Evolutionary conservation across 92 coral and sea anemone species (phyloP), one percentile per base, ranked within the genome.

Genomic region (Umimayanthus kanabou): DNA sequence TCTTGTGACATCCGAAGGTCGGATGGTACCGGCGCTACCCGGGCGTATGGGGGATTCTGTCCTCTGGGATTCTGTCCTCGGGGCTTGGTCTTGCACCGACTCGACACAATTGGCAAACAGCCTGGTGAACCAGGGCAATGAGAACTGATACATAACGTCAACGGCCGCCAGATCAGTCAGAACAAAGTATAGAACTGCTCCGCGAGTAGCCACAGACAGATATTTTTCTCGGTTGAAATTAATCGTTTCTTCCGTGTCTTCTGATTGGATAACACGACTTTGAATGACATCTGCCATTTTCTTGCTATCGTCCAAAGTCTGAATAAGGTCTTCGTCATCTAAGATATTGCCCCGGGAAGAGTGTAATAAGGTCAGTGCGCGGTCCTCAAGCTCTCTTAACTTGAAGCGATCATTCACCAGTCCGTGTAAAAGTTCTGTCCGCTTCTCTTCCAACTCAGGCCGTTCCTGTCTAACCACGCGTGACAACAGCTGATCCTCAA

Each of bases 81-180:
- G 91, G 50, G 72, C 90, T 82, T 88, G 81, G 40, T 88, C 88
- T 29, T 88, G 93, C 11, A 93, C 90, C 16, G 98, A 92, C 65
- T 88, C 91, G 30, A 96, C 75, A 86, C 98, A 96, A 50, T 89
- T 92, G 49, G 95, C 95, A 83, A 96, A 96, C 15, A 95, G 93
- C 7, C 80, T 88, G 20, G 95, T 95, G 81, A 96, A 96, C 96
- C 98, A 96, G 2, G 95, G 95, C 28, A 96, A 87, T 0, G 99
- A 95, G 86, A 95, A 96, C 92, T 96, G 99, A 78, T 96, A 96
- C 99, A 96, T 96, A 25, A 96, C 93, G 78, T 96, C 98, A 14
- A 96, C 89, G 75, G 87, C 75, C 0, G 97, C 95, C 40, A 96
- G 90, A 70, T 96, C 99, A 25, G 93, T 91, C 73, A 96, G 85